Conservation (phyloP, 2,797 vertebrate species). For the Sebastes vulpes region DNA sequence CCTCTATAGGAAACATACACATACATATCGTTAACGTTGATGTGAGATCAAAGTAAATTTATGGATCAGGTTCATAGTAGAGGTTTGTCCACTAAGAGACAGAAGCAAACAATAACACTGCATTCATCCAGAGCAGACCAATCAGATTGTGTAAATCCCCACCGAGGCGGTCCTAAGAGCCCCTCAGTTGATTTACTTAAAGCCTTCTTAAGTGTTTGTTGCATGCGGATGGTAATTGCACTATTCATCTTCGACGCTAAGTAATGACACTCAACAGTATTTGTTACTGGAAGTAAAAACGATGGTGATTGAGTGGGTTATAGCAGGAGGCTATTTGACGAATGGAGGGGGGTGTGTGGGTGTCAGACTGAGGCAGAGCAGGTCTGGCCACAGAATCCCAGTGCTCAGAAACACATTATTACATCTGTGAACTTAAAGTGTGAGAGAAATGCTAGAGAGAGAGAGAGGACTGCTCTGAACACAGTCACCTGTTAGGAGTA, state of each 20-base stretch:
- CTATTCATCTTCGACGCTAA: conserved; percentile 47
- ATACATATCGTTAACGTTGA: neutral
- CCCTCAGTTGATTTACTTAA: conserved; percentile 9
- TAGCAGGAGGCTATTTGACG: conserved; percentile 3
- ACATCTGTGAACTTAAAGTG: no score
- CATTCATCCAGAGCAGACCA: neutral
- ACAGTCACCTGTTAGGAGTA: neutral
- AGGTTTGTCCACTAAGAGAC: neutral
- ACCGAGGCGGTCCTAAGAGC: conserved; percentile 5
- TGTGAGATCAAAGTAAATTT: neutral
- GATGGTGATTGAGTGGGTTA: neutral
- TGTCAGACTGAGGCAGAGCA: neutral
- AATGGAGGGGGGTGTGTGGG: neutral
- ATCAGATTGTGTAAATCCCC: conserved; percentile 1
- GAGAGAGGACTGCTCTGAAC: neutral
- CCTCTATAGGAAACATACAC: no score
- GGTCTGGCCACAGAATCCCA: neutral
- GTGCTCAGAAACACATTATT: no score
- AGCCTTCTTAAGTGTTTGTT: conserved; percentile 20
- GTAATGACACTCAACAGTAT: conserved; percentile 39
- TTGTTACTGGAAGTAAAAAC: conserved; percentile 27
- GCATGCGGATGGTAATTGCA: conserved; percentile 37
- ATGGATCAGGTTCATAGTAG: neutral
- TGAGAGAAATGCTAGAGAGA: no score
- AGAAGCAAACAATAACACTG: neutral